Evolutionary conservation across 2,888 invertebrate species (phyloP).

Genomic region (Sarcophaga caerulescens): DNA sequence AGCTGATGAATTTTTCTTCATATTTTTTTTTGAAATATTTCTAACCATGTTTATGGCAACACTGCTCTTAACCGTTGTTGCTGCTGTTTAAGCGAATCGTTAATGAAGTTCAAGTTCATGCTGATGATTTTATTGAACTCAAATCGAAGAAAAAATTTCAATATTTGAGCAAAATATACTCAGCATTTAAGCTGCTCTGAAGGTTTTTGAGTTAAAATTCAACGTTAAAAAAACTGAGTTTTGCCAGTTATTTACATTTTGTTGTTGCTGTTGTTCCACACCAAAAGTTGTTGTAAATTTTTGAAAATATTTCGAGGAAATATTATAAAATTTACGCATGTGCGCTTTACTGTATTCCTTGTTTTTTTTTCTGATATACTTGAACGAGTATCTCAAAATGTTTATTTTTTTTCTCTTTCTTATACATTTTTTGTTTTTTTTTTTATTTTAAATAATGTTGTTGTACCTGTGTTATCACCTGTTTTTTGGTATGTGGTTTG

Average conservation of each 20-base stretch:
- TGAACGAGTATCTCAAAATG: not conserved
- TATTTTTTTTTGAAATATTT: not conserved
- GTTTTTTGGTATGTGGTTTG: slow-evolving; percentile 66
- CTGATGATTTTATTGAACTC: slow-evolving; percentile 55
- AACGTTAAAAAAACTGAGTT: not conserved
- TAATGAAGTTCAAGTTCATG: slow-evolving; percentile 76
- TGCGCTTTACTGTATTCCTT: slow-evolving; percentile 22
- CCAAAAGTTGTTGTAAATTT: slow-evolving; percentile 27
- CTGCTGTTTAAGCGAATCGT: not conserved
- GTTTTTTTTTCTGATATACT: no score
- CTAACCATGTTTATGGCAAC: not conserved
- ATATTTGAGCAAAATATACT: slow-evolving; percentile 44
- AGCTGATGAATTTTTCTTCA: not conserved
- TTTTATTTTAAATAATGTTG: slow-evolving; percentile 57
- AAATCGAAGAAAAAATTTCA: not conserved
- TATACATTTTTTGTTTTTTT: not conserved
- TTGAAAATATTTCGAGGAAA: slow-evolving; percentile 26
- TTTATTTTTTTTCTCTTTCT: not conserved
- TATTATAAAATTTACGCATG: slow-evolving; percentile 58
- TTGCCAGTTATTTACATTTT: not conserved
- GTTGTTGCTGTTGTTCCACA: not conserved
- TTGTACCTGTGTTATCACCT: slow-evolving; percentile 68
- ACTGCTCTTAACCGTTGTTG: not conserved
- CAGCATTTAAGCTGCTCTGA: not conserved
- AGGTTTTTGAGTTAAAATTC: slow-evolving; percentile 2